Conservation (phyloP, 2,797 vertebrate species). For the Mastacembelus armatus region DNA sequence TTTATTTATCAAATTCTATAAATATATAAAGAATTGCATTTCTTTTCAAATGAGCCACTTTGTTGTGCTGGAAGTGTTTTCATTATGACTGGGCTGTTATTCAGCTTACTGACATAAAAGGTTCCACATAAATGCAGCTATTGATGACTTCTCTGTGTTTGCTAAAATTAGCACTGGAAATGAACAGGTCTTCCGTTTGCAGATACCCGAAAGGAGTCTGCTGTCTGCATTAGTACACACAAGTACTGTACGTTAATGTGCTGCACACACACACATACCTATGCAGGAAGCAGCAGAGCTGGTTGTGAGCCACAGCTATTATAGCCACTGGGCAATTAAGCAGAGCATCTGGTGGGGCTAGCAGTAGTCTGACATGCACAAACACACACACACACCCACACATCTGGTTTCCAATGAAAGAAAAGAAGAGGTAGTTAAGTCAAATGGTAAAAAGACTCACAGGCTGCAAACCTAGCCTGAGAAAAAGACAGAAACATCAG, state of each 20-base stretch:
- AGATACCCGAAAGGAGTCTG: neutral
- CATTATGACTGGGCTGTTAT: neutral
- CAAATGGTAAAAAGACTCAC: constrained; percentile 29
- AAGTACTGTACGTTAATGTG: constrained; percentile 4
- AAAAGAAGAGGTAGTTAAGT: constrained; percentile 66
- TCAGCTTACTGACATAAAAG: constrained; percentile 14
- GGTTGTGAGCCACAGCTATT: constrained; percentile 28
- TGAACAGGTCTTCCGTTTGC: neutral
- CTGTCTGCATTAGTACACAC: neutral
- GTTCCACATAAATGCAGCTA: neutral
- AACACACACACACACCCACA: constrained; percentile 22
- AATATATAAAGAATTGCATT: neutral
- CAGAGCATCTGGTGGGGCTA: constrained; percentile 44
- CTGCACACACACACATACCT: constrained; percentile 12
- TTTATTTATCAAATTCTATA: constrained; percentile 5
- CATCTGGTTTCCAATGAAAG: constrained; percentile 13
- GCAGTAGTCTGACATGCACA: constrained; percentile 45
- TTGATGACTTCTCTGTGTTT: neutral
- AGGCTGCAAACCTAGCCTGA: constrained; percentile 34
- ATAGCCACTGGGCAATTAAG: constrained; percentile 62
- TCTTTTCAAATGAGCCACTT: neutral
- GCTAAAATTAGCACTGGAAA: constrained; percentile 1
- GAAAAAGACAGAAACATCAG: constrained; percentile 22
- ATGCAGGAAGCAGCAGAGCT: constrained; percentile 1
- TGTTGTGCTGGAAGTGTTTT: no score